phyloP scores from a whole-genome alignment of 2,888 invertebrate genomes.

The Lingula anatina region DNA sequence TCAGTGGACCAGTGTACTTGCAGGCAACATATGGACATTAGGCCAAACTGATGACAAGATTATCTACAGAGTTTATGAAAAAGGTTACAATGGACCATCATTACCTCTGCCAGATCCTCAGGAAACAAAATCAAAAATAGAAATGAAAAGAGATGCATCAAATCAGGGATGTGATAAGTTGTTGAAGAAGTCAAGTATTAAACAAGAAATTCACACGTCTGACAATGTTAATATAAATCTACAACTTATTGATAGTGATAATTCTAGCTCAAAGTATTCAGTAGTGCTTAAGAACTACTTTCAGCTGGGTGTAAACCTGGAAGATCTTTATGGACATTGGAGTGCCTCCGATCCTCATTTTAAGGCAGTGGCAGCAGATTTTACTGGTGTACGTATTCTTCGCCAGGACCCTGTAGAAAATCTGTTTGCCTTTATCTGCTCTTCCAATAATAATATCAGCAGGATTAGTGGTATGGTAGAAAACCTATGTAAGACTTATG shows the following conservation, averaged over 20 bases:
- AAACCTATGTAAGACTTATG: constrained; percentile 77
- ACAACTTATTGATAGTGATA: neutral
- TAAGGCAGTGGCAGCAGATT: constrained; percentile 60
- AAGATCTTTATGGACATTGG: constrained; percentile 73
- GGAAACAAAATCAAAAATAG: neutral
- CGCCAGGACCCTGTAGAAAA: constrained; percentile 88
- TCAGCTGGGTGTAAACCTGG: constrained; percentile 67
- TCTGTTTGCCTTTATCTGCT: constrained; percentile 92
- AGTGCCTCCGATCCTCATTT: constrained; percentile 70
- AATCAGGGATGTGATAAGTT: too few species aligned
- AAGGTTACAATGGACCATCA: neutral
- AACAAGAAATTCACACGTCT: neutral
- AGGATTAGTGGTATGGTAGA: constrained; percentile 87
- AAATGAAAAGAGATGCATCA: too few species aligned
- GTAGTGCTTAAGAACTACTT: constrained; percentile 65
- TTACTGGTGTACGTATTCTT: constrained; percentile 81
- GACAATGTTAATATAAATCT: neutral
- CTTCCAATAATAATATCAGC: constrained; percentile 92
- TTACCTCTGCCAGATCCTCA: neutral
- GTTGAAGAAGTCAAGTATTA: neutral
- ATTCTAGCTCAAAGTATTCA: constrained; percentile 1
- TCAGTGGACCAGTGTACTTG: constrained; percentile 72
- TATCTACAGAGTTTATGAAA: constrained; percentile 58
- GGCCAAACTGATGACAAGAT: constrained; percentile 62
- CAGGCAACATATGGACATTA: constrained; percentile 71